phyloP scores from a whole-genome alignment of 2,113 vertebrate genomes.

The Morone chrysops region DNA sequence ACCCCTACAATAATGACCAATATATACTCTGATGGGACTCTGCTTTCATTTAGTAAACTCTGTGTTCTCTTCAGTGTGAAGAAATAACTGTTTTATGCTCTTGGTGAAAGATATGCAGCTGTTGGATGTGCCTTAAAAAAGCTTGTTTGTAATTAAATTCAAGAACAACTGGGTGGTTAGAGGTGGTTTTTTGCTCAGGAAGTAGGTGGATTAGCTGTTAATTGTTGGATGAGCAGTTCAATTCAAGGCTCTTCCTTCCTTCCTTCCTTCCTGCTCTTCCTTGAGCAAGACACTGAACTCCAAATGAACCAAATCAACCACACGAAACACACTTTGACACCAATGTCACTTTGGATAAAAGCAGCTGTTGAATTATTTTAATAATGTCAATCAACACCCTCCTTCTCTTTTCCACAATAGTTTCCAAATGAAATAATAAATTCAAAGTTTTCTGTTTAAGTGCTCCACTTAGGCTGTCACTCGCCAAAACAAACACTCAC shows the following conservation, averaged over 20 bases:
- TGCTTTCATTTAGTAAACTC: slow-evolving; percentile 76
- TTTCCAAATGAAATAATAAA: background rate
- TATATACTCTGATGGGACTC: slow-evolving; percentile 74
- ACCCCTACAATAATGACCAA: slow-evolving; percentile 76
- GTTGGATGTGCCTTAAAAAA: background rate
- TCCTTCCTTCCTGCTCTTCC: too few species aligned
- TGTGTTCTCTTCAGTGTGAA: slow-evolving; percentile 33
- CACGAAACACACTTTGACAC: too few species aligned
- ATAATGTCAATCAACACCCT: too few species aligned
- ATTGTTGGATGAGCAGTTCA: background rate
- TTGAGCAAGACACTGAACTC: background rate
- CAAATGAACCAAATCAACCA: background rate
- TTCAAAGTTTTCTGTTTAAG: background rate
- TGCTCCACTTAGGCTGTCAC: background rate
- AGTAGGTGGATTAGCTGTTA: background rate
- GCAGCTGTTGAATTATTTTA: too few species aligned
- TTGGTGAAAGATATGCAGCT: background rate
- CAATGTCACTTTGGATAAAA: too few species aligned
- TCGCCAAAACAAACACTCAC: background rate
- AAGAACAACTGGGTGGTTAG: background rate
- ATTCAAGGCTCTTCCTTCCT: background rate
- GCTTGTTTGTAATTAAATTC: slow-evolving; percentile 9
- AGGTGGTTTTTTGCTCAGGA: background rate
- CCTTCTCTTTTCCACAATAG: too few species aligned
- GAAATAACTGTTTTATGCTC: slow-evolving; percentile 3